A percentile compares a stretch with the other conserved stretches of the same genome.
phyloP scores from a whole-genome alignment of 2,797 vertebrate species.

The Poecilia wingei region DNA sequence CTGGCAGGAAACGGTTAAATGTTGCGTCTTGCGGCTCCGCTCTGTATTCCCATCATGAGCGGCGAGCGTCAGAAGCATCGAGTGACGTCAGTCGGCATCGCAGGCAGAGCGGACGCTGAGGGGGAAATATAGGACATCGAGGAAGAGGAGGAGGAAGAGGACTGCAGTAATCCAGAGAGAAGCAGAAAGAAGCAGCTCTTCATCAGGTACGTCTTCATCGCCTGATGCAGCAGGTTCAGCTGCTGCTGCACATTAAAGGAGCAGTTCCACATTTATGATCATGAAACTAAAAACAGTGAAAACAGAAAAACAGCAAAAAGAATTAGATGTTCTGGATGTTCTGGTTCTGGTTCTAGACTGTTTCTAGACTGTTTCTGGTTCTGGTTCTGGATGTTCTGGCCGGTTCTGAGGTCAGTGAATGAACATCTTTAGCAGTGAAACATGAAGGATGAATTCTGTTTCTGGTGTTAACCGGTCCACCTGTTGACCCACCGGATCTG shows the following conservation, averaged over 20 bases:
- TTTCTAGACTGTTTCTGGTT: no score
- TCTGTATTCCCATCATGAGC: constrained; percentile 35
- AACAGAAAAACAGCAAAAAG: not conserved
- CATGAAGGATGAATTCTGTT: not conserved
- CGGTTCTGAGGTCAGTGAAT: no score
- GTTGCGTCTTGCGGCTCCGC: constrained; percentile 6
- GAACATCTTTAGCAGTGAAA: not conserved
- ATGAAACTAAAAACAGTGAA: not conserved
- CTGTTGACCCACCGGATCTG: not conserved
- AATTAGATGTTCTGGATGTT: no score
- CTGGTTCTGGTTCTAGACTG: no score
- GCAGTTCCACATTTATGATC: not conserved
- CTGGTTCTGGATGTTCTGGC: no score
- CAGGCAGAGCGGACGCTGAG: constrained; percentile 12
- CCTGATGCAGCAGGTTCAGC: not conserved
- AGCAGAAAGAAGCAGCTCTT: constrained; percentile 35
- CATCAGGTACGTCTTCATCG: constrained; percentile 67
- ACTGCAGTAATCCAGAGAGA: constrained; percentile 36
- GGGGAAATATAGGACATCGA: constrained; percentile 51
- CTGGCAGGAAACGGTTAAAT: constrained; percentile 21
- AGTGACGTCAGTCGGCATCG: constrained; percentile 28
- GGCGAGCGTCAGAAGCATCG: constrained; percentile 19
- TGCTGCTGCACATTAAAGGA: not conserved
- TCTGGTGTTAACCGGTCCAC: not conserved
- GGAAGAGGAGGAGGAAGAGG: constrained; percentile 50